A percentile compares a stretch with the other conserved stretches of the same genome.
These are phyloP conservation scores for Ptilodon capucinus DNA, from an alignment of 2,888 invertebrate genomes.

Conservation along the genomic window DNA sequence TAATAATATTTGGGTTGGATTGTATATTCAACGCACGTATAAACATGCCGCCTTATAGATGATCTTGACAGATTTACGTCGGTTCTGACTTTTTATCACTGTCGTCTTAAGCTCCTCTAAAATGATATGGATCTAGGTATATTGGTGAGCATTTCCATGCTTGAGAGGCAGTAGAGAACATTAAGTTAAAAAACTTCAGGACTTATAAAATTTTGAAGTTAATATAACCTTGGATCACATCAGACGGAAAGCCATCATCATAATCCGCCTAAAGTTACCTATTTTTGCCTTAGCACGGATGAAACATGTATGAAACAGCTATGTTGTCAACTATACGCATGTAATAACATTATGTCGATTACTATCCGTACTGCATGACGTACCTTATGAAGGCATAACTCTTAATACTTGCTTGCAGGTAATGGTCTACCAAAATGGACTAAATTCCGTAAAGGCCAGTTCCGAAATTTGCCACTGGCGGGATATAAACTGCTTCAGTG, in stretches of 20 bases:
- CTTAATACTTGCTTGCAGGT: no score
- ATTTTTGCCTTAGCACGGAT: no score
- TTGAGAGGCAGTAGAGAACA: not conserved
- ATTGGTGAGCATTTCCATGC: not conserved
- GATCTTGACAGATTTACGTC: not conserved
- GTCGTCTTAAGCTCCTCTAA: not conserved
- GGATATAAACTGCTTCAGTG: no score
- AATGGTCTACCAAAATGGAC: no score
- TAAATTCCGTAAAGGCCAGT: no score
- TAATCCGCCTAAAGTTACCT: no score
- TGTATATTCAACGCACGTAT: conserved; percentile 18
- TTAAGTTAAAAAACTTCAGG: not conserved
- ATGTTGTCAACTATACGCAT: no score
- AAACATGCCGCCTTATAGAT: conserved; percentile 1
- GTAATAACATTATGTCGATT: no score
- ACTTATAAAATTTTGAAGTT: not conserved
- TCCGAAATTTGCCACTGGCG: no score
- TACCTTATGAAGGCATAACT: no score
- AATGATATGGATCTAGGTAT: not conserved
- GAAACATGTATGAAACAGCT: no score
- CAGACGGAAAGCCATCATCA: not conserved
- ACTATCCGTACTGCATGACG: no score
- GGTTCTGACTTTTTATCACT: not conserved
- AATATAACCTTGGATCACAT: not conserved
- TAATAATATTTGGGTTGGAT: conserved; percentile 16